A percentile compares a stretch with the other conserved stretches of the same genome.
phyloP scores from a whole-genome alignment of 2,888 invertebrate species.

The Iphiclides podalirius region DNA sequence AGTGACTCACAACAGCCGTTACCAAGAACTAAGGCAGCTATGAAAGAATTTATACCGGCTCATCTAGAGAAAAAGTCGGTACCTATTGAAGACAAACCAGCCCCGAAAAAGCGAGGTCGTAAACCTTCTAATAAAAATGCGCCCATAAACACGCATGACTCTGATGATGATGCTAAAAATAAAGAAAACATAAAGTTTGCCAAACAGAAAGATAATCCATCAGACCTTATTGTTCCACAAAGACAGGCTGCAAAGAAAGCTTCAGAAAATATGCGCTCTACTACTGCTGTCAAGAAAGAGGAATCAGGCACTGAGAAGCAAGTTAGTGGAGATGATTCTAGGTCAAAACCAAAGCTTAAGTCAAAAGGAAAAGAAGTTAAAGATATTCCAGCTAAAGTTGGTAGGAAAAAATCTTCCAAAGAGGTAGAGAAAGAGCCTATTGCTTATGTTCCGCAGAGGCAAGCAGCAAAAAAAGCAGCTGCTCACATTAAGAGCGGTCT shows the following conservation, averaged over 20 bases:
- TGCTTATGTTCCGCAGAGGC: conserved; percentile 92
- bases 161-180: conserved; percentile 70
- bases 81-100: conserved; percentile 50
- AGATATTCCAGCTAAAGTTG: conserved; percentile 63
- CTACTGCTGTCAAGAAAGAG: conserved; percentile 74
- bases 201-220: conserved; percentile 81
- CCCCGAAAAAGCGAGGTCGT: conserved; percentile 65
- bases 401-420: conserved; percentile 72
- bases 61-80: conserved; percentile 57
- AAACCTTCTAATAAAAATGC: conserved; percentile 69
- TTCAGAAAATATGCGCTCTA: conserved; percentile 90
- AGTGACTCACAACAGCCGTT: conserved; percentile 84
- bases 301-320: conserved; percentile 54
- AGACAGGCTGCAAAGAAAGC: conserved; percentile 95
- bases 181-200: conserved; percentile 71
- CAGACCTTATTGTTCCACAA: conserved; percentile 93
- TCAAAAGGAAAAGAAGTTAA: conserved; percentile 69
- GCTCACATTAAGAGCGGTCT: conserved; percentile 92
- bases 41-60: conserved; percentile 87
- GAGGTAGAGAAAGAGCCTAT: conserved; percentile 84
- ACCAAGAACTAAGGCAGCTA: conserved; percentile 90
- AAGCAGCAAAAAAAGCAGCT: conserved; percentile 95
- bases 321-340: conserved; percentile 53
- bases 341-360: conserved; percentile 66
- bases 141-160: conserved; percentile 45